Percentiles rank a stretch among this genome's conserved stretches.
Evolutionary conservation across 30 jellyfish, hydroid and myxozoan genomes (phyloP).

Genomic region (Turritopsis dohrnii): DNA sequence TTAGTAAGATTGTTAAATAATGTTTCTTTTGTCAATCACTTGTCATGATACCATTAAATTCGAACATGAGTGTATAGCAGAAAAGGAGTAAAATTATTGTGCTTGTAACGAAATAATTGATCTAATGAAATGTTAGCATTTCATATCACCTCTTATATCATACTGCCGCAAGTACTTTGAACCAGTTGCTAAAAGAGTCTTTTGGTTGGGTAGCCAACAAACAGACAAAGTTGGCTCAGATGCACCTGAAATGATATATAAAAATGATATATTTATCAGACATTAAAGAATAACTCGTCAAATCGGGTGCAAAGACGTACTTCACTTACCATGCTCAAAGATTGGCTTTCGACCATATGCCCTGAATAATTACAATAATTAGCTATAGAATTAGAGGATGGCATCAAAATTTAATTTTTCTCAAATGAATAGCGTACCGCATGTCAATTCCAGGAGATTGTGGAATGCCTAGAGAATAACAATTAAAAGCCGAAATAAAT

Average conservation of each 20-base stretch:
- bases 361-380: not conserved
- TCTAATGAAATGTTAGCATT: too few species aligned
- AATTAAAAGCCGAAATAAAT: not conserved
- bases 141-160: constrained; percentile 84
- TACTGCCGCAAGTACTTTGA: constrained; percentile 68
- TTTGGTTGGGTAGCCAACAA: constrained; percentile 82
- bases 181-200: constrained; percentile 83
- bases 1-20: too few species aligned
- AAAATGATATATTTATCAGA: not conserved
- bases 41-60: too few species aligned
- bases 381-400: not conserved
- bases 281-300: not conserved
- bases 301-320: not conserved
- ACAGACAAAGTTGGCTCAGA: constrained; percentile 84
- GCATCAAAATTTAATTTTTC: not conserved
- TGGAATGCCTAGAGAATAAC: constrained; percentile 1
- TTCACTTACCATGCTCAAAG: constrained; percentile 30
- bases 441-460: constrained; percentile 20
- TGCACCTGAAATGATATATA: constrained; percentile 34
- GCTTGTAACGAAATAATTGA: too few species aligned
- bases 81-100: not conserved
- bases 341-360: constrained; percentile 22
- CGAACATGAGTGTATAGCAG: too few species aligned
- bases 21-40: too few species aligned
- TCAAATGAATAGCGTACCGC: not conserved